phyloP scores from a whole-genome alignment of 1,140 invertebrate species.

The Drosophila punjabiensis region DNA sequence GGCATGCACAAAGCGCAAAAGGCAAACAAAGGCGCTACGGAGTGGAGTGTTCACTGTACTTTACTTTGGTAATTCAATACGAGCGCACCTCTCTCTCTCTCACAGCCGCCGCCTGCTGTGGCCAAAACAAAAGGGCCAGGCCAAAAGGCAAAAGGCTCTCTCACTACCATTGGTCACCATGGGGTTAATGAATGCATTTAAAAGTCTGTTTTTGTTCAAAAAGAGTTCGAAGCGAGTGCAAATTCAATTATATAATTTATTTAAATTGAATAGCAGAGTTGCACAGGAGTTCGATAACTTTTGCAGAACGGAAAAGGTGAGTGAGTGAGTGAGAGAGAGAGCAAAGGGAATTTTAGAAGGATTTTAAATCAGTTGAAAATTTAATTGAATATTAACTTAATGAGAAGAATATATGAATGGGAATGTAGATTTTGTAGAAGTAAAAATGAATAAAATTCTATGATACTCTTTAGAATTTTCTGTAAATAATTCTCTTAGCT shows the following conservation, averaged over 20 bases:
- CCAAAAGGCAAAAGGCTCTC: constrained; percentile 32
- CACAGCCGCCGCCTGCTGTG: constrained; percentile 2
- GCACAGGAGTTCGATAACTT: constrained; percentile 17
- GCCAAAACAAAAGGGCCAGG: constrained; percentile 49
- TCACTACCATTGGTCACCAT: constrained; percentile 16
- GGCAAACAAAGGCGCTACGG: constrained; percentile 59
- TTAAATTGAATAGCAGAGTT: constrained; percentile 4
- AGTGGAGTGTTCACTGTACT: constrained; percentile 47
- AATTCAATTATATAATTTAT: constrained; percentile 24
- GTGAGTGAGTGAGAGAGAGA: neutral
- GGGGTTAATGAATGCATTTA: constrained; percentile 49
- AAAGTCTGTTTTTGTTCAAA: constrained; percentile 49
- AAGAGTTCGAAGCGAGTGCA: constrained; percentile 15
- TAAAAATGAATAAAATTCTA: neutral
- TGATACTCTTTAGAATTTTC: neutral
- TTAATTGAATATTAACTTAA: neutral
- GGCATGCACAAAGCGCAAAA: constrained; percentile 73
- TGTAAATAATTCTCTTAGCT: too few species aligned
- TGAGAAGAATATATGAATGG: neutral
- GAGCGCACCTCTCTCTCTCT: constrained; percentile 2
- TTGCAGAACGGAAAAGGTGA: neutral
- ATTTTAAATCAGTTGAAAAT: too few species aligned
- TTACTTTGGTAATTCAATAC: constrained; percentile 60
- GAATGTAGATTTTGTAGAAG: too few species aligned
- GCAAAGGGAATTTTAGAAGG: neutral